Evolutionary conservation across 2,113 vertebrate genomes (phyloP), one percentile per base, ranked within the genome.

Genomic region (Chaenogobius annularis): DNA sequence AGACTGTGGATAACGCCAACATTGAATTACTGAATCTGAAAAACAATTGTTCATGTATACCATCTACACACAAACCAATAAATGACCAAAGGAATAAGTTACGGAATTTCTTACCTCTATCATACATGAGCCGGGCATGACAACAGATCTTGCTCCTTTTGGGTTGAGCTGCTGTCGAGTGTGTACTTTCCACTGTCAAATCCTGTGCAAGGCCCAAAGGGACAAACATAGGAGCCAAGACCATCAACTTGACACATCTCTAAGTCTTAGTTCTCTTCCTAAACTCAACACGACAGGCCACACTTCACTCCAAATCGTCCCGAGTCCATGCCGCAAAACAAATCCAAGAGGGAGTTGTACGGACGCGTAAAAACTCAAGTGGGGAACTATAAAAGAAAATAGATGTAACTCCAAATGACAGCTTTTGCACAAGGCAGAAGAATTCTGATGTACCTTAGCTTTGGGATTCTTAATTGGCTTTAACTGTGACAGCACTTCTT

Each of bases 391-490:
- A 67, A 78, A 84, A 68, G 58, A 75, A 75, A 79, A 81, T 80
- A 75, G 71, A 82, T 72, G 69, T 54, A 66, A 83, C 80, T 80
- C 81, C 43, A 83, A 84, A 12, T 54, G 70, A 79, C 72, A 77
- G 54, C 74, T 73, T 80, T 73, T 73, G 44, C 50, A 20, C 76
- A 84, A 75, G 74, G 73, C 75, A 52, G 72, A 85, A 80, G 74
- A 78, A 80, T 81, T 81, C 68, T 76, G 76, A 82, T 70, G 67
- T 80, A 77, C 1, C 37, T 72, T 31, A 69, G 69, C 12, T 15
- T 54, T 69, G 13, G 66, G 70, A 72, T 66, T 47, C 77, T 79
- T 86, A 85, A 88, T 88, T 82, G 89, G 73, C 73, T 81, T 54
- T 63, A 69, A 77, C 40, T 77, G 80, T 82, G 85, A 85, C 83